A percentile compares a stretch with the other conserved stretches of the same genome.
phyloP scores from a whole-genome alignment of 2,113 vertebrate genomes.

The Heterotilapia buettikoferi region DNA sequence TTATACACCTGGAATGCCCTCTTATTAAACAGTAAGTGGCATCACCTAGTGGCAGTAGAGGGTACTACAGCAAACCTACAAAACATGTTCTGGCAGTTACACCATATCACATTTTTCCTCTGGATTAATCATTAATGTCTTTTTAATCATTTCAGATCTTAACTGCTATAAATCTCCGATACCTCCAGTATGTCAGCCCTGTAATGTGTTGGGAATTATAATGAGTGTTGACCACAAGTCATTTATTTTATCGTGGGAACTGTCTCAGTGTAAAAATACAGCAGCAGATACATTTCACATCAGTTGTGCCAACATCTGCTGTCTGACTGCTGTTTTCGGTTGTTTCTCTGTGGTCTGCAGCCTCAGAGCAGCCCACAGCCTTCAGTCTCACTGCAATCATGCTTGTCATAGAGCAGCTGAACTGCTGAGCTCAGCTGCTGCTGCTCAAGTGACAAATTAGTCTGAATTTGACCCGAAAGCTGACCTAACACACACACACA shows the following conservation, averaged over 20 bases:
- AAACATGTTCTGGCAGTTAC: not conserved
- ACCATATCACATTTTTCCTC: not conserved
- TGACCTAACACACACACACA: not conserved
- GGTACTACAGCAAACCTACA: not conserved
- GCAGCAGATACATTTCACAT: not conserved
- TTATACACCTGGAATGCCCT: rapidly evolving
- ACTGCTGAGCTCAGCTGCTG: not conserved
- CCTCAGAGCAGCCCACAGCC: not conserved
- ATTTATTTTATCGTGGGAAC: not conserved
- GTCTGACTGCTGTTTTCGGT: not conserved
- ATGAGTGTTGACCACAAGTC: not conserved
- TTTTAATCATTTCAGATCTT: not conserved
- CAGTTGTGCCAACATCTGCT: not conserved
- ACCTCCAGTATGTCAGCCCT: not conserved
- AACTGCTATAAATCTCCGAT: not conserved
- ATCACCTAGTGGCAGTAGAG: not conserved
- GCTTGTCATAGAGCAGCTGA: not conserved
- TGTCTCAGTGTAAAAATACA: not conserved
- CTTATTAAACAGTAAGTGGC: not conserved
- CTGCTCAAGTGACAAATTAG: not conserved
- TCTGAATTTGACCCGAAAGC: not conserved
- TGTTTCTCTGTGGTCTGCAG: not conserved
- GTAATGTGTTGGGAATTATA: not conserved
- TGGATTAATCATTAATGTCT: not conserved
- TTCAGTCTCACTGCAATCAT: not conserved